phyloP scores from a whole-genome alignment of 2,113 vertebrate genomes.

The Oenanthe oenanthe region DNA sequence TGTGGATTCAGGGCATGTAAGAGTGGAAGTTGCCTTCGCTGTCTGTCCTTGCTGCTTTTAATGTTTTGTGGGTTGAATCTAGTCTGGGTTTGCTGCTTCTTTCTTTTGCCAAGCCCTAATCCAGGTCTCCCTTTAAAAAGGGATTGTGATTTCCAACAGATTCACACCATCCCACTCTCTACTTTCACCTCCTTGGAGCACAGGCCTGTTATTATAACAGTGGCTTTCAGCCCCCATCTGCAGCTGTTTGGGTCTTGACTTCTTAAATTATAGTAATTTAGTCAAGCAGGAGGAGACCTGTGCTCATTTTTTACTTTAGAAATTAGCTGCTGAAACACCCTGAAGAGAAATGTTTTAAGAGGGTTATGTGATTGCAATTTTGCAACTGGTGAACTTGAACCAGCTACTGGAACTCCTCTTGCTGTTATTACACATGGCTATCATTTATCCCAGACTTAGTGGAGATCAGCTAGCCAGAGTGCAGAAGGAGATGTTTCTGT shows the following conservation, averaged over 20 bases:
- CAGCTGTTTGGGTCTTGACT: slow-evolving; percentile 27
- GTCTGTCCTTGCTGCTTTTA: not conserved
- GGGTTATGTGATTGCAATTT: not conserved
- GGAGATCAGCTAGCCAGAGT: not conserved
- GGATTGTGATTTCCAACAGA: not conserved
- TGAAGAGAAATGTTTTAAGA: slow-evolving; percentile 23
- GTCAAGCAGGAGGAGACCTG: slow-evolving; percentile 12
- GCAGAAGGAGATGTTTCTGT: not conserved
- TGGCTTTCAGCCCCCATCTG: slow-evolving; percentile 21
- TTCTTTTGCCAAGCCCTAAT: not conserved
- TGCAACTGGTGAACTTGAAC: slow-evolving; percentile 9
- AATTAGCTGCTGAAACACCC: slow-evolving; percentile 17
- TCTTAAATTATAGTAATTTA: slow-evolving; percentile 39
- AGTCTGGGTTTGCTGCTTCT: not conserved
- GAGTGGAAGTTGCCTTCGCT: not conserved
- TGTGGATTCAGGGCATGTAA: accelerated
- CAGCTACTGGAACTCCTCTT: not conserved
- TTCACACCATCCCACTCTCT: not conserved
- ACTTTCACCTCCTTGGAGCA: not conserved
- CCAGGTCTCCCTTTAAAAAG: not conserved
- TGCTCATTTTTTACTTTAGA: not conserved
- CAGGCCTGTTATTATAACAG: not conserved
- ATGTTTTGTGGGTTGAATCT: not conserved
- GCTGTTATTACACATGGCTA: not conserved
- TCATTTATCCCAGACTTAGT: not conserved